These are phyloP conservation scores for Stenchaetothrips biformis DNA, from an alignment of 2,888 invertebrate species.

Conservation along the genomic window DNA sequence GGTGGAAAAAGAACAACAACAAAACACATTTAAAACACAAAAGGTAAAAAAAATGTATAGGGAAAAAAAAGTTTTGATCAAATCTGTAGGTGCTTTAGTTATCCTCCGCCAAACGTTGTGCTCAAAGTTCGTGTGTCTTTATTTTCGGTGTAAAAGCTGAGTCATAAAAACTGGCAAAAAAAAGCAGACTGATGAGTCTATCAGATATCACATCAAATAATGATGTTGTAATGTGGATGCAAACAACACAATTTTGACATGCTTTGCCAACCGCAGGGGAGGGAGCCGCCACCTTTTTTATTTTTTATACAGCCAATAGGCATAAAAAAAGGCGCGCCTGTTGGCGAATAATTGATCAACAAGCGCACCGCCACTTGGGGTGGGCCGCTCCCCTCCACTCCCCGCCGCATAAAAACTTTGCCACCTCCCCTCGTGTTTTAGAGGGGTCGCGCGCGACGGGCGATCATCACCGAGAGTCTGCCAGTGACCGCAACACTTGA, in stretches of 20 bases:
- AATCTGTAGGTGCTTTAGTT: neutral
- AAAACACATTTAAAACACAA: neutral
- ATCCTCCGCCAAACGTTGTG: too few relatives aligned
- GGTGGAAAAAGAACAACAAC: neutral
- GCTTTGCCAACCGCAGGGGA: neutral
- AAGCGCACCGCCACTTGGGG: neutral
- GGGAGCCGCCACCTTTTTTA: neutral
- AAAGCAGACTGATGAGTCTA: neutral
- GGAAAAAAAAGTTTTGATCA: neutral
- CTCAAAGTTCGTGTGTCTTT: too few relatives aligned
- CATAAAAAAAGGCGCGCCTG: neutral
- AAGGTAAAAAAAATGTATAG: neutral
- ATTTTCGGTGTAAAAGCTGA: neutral
- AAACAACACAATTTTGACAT: neutral
- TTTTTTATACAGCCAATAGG: neutral
- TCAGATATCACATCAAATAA: slow-evolving; percentile 10
- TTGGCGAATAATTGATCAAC: slow-evolving; percentile 25
- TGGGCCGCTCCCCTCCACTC: neutral
- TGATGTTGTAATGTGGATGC: slow-evolving; percentile 10
- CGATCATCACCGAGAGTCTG: too few relatives aligned
- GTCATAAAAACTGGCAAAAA: neutral
- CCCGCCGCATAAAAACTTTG: too few relatives aligned
- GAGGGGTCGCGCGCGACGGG: too few relatives aligned
- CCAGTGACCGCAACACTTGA: too few relatives aligned
- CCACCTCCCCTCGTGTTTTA: too few relatives aligned